Base-by-base conservation (phyloP, 2,888 invertebrate species). In the Drosophila bunnanda region DNA sequence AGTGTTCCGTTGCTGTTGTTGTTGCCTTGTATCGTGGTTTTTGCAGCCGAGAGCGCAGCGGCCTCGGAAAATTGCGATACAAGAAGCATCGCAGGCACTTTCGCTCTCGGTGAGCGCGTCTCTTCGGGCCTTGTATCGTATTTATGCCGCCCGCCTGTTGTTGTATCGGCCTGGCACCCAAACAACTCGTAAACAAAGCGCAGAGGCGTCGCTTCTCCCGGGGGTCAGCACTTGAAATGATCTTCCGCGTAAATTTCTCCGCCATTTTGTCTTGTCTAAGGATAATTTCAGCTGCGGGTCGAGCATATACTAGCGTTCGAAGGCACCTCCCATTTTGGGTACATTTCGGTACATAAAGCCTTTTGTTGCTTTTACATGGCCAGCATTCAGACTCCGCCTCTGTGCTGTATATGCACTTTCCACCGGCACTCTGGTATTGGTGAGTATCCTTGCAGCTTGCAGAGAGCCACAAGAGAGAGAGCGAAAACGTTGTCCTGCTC, bases 121-220 rank as follows among this genome's bases (percentile, higher is more conserved):
- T 32, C 53, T 62, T 64, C 77, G 66, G 75, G 75, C 52, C 52
- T 80, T 75, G 77, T 81, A 80, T 88, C 85, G 79, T 82, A 75
- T 78, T 82, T 82, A 83, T 81, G 77, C 81, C 79, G 79, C 72
- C 73, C 60, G 80, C 77, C 77, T 77, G 77, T 82, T 86, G 77
- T 59, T 75, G 76, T 78, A 75, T 78, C 73, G 75, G n/a, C 48
- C 59, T 65, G 54, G 17, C 36, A 62, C 58, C 65, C 76, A 91
- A 91, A 91, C 85, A 90, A 80, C 70, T 80, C 66, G 90, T 91
- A 91, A 92, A 92, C 91, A 92, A 89, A 76, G 61, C 44, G 55
- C 91, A 91, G 92, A 76, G 91, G 83, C 85, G 92, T 78, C 79
- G 75, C 55, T 53, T 53, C 22, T 9, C 13, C n/a, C 17, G 43